Percentiles rank a stretch among this genome's conserved stretches.
Evolutionary conservation across 2,888 invertebrate genomes (phyloP).

Genomic region (Agrotis segetum): DNA sequence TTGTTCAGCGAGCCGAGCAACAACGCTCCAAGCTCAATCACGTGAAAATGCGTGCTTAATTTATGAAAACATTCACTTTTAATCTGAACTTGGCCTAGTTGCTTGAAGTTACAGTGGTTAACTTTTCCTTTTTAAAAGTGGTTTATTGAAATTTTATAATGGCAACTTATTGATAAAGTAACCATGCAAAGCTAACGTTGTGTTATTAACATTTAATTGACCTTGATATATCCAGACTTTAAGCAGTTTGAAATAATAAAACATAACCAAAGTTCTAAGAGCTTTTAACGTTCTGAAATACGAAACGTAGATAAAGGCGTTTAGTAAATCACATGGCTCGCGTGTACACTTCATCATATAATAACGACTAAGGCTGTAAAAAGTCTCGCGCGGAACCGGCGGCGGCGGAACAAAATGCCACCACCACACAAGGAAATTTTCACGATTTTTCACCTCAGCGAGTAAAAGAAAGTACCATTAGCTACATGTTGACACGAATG

Average conservation of each 20-base stretch:
- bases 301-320: slow-evolving; percentile 11
- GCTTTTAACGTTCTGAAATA: slow-evolving; percentile 4
- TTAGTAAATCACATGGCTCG: slow-evolving; percentile 45
- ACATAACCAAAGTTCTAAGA: neutral
- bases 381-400: slow-evolving; percentile 11
- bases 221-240: neutral
- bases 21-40: slow-evolving; percentile 69
- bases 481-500: too few relatives aligned
- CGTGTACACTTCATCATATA: slow-evolving; percentile 31
- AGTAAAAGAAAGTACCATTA: too few relatives aligned
- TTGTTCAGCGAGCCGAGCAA: slow-evolving; percentile 66
- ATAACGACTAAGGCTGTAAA: slow-evolving; percentile 2
- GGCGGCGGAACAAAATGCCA: slow-evolving; percentile 22
- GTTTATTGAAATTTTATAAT: neutral
- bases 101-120: neutral
- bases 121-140: neutral
- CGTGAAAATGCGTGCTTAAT: slow-evolving; percentile 61
- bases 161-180: neutral
- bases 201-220: neutral
- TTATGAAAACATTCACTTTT: slow-evolving; percentile 50
- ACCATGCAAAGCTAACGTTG: too few relatives aligned
- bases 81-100: slow-evolving; percentile 30
- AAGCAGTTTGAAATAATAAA: neutral
- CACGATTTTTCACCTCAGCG: neutral
- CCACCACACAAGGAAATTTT: slow-evolving; percentile 10